Base-by-base conservation (phyloP, 2,113 vertebrate species). In the Morone saxatilis region DNA sequence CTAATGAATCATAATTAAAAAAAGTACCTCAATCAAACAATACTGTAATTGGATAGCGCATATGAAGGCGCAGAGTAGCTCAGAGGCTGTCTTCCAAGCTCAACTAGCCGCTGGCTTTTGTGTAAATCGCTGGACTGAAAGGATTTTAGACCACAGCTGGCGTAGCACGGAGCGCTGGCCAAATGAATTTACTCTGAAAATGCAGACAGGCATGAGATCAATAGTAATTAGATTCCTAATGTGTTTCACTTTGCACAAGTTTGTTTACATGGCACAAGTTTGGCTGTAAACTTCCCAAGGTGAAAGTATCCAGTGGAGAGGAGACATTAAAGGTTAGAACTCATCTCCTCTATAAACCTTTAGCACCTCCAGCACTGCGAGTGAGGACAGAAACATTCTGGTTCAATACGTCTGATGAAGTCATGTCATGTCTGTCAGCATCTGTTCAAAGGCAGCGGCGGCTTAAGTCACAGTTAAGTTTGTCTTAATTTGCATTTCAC, bases 161-260 rank as follows among this genome's bases (percentile, higher is more conserved):
- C 4, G 6, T 43, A 67, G 76, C 63, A 40, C 1, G 0, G 47
- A 25, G 51, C 9, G 0, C 71, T 6, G 45, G 78, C 78, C 63
- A 83, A 75, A 83, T 78, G 61, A 69, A 81, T 78, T 85, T 73
- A 78, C 78, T 66, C 40, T 16, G 66, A 76, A 67, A 68, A 66
- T 11, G 48, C 47, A 66, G 79, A 71, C 71, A 67, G 84, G 63
- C 78, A 51, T 25, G 20, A 78, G 83, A 88, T 89, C 86, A 56
- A 84, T 84, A 80, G 63, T 77, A 74, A 86, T 89, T 91, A 77
- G 50, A 63, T 75, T 76, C 47, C 25, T 88, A 77, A 84, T 84
- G 80, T 45, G 74, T 86, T 80, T 86, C 80, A 84, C 75, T 86
- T 76, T 79, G 56, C 71, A 71, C 72, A 75, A 25, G 75, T 85